A percentile compares a stretch with the other conserved stretches of the same genome.
Conservation (phyloP, 2,888 invertebrate genomes). For the Oasisia sp. region DNA sequence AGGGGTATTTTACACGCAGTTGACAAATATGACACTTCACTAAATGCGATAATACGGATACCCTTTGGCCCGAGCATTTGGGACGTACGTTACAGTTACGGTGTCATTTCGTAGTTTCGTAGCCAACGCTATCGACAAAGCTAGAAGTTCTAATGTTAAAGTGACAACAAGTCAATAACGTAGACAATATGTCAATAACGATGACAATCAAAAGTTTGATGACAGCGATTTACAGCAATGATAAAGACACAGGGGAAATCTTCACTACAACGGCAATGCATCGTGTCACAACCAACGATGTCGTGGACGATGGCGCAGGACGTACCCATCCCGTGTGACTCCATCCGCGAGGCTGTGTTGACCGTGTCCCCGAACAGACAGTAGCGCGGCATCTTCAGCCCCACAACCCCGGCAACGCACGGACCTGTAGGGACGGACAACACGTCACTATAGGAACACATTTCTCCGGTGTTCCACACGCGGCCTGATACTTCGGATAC, state of each 20-base stretch:
- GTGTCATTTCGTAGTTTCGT: no score
- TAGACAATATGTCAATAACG: background rate
- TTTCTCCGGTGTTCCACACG: background rate
- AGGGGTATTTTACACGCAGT: no score
- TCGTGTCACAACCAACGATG: background rate
- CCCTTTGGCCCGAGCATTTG: no score
- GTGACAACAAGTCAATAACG: no score
- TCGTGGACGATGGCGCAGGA: background rate
- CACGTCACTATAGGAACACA: background rate
- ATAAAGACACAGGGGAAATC: background rate
- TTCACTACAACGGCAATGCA: background rate
- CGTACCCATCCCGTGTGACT: conserved; percentile 17
- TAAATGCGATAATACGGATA: no score
- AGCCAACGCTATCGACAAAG: no score
- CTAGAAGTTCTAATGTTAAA: no score
- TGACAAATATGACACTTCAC: no score
- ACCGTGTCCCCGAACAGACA: conserved; percentile 35
- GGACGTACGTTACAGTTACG: no score
- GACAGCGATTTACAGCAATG: background rate
- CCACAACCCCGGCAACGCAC: conserved; percentile 36
- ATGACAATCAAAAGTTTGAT: background rate
- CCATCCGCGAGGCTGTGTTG: background rate
- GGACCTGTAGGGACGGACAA: conserved; percentile 29
- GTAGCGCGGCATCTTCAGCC: conserved; percentile 38
- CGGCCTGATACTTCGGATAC: background rate